Evolutionary conservation across 2,888 invertebrate species (phyloP).

Genomic region (Caenorhabditis japonica): DNA sequence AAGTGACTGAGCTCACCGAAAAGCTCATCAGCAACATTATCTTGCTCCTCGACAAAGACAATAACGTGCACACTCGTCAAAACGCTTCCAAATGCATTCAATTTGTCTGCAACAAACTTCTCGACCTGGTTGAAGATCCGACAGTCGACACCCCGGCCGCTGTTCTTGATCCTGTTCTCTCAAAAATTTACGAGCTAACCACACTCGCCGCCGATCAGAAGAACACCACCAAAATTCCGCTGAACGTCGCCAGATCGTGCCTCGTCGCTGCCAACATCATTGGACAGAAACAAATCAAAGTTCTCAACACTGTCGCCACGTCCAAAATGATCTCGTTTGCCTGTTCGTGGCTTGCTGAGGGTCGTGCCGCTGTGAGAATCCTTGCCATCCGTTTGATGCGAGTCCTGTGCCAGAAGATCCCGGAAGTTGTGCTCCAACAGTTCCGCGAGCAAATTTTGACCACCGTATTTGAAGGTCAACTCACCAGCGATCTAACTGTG

Average conservation of each 20-base stretch:
- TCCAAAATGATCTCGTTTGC: constrained; percentile 66
- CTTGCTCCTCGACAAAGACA: constrained; percentile 68
- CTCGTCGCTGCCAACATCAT: constrained; percentile 73
- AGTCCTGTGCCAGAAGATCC: constrained; percentile 70
- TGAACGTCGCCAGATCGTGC: constrained; percentile 61
- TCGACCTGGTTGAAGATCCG: constrained; percentile 59
- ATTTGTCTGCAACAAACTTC: constrained; percentile 63
- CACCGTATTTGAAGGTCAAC: constrained; percentile 68
- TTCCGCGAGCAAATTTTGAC: constrained; percentile 70
- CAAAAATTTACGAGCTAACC: constrained; percentile 61
- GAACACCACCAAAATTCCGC: constrained; percentile 32
- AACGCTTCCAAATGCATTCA: constrained; percentile 69
- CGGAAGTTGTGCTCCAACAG: constrained; percentile 70
- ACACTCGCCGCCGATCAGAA: constrained; percentile 41
- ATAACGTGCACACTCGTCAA: constrained; percentile 62
- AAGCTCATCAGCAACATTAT: constrained; percentile 63
- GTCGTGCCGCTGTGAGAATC: constrained; percentile 66
- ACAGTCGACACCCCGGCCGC: constrained; percentile 36
- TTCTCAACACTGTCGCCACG: constrained; percentile 60
- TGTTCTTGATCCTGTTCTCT: constrained; percentile 46
- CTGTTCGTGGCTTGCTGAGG: constrained; percentile 64
- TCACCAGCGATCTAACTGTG: constrained; percentile 64
- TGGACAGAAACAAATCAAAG: constrained; percentile 70
- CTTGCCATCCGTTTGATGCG: constrained; percentile 71
- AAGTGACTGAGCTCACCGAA: constrained; percentile 55